Percentiles rank a stretch among this genome's conserved stretches.
phyloP scores from a whole-genome alignment of 2,888 invertebrate genomes.

The Petrolisthes cinctipes region DNA sequence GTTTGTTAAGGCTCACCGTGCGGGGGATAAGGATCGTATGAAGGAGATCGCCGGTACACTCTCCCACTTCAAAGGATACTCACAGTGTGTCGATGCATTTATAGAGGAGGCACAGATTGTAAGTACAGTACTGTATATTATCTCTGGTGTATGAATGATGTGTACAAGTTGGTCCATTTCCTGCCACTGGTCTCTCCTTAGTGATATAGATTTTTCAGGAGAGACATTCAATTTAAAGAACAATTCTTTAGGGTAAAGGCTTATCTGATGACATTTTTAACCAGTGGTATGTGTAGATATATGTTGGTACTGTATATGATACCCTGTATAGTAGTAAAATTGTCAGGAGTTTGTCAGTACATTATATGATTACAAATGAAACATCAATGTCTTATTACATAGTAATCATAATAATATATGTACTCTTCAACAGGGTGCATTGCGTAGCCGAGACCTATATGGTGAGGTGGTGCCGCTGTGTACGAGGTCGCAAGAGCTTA shows the following conservation, averaged over 20 bases:
- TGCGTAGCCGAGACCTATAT: slow-evolving; percentile 81
- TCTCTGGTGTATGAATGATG: not conserved
- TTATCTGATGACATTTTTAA: too few relatives aligned
- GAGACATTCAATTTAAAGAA: too few relatives aligned
- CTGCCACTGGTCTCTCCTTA: too few relatives aligned
- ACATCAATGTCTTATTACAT: too few relatives aligned
- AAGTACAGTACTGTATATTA: slow-evolving; percentile 67
- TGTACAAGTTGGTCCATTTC: too few relatives aligned
- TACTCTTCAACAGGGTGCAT: slow-evolving; percentile 39
- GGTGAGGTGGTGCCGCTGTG: slow-evolving; percentile 90
- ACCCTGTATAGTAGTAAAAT: too few relatives aligned
- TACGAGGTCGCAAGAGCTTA: slow-evolving; percentile 85
- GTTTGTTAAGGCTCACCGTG: slow-evolving; percentile 89
- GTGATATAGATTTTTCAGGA: too few relatives aligned
- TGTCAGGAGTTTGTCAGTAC: too few relatives aligned
- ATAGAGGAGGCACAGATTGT: slow-evolving; percentile 96
- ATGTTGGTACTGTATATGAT: too few relatives aligned
- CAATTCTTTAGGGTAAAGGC: too few relatives aligned
- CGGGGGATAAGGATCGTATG: slow-evolving; percentile 88
- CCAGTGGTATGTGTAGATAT: too few relatives aligned
- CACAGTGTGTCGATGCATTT: slow-evolving; percentile 95
- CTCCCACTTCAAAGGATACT: slow-evolving; percentile 96
- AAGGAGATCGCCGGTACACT: slow-evolving; percentile 91
- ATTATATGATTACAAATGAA: too few relatives aligned
- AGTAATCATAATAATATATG: not conserved